Evolutionary conservation across 1,140 invertebrate genomes (phyloP).

Genomic region (Drosophila ogumai): DNA sequence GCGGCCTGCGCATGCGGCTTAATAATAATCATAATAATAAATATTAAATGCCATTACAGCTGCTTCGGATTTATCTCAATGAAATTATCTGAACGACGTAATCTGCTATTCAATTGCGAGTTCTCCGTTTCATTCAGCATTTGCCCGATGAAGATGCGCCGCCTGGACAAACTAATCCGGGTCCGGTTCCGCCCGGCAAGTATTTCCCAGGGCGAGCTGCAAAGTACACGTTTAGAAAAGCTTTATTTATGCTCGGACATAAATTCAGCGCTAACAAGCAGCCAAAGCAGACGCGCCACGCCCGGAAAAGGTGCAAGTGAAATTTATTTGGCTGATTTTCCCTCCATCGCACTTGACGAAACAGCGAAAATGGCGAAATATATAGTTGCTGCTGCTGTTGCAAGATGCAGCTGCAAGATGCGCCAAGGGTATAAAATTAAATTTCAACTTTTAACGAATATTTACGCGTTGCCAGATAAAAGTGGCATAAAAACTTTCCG

Average conservation of each 20-base stretch:
- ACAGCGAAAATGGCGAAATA: slow-evolving; percentile 30
- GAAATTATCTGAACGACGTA: slow-evolving; percentile 80
- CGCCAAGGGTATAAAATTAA: slow-evolving; percentile 77
- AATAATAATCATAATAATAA: slow-evolving; percentile 83
- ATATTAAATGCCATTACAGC: slow-evolving; percentile 82
- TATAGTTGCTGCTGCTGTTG: slow-evolving; percentile 29
- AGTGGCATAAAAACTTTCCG: slow-evolving; percentile 79
- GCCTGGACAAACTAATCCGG: slow-evolving; percentile 55
- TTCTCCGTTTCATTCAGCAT: slow-evolving; percentile 19
- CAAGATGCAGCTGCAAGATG: slow-evolving; percentile 18
- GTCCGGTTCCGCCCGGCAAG: slow-evolving; percentile 1
- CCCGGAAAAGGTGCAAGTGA: slow-evolving; percentile 63
- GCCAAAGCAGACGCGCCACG: slow-evolving; percentile 55
- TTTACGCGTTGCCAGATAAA: slow-evolving; percentile 82
- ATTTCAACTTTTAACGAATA: slow-evolving; percentile 84
- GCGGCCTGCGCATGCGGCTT: slow-evolving; percentile 66
- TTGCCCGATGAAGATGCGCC: slow-evolving; percentile 47
- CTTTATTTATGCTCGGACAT: slow-evolving; percentile 80
- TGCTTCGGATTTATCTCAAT: slow-evolving; percentile 66
- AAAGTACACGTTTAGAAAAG: slow-evolving; percentile 77
- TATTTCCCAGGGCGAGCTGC: slow-evolving; percentile 28
- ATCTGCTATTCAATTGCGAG: slow-evolving; percentile 77
- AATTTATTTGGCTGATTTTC: slow-evolving; percentile 78
- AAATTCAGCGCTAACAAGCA: slow-evolving; percentile 80
- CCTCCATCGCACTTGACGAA: slow-evolving; percentile 47